Base-by-base conservation (phyloP, 2,113 vertebrate genomes). In the Lasiurus borealis region DNA sequence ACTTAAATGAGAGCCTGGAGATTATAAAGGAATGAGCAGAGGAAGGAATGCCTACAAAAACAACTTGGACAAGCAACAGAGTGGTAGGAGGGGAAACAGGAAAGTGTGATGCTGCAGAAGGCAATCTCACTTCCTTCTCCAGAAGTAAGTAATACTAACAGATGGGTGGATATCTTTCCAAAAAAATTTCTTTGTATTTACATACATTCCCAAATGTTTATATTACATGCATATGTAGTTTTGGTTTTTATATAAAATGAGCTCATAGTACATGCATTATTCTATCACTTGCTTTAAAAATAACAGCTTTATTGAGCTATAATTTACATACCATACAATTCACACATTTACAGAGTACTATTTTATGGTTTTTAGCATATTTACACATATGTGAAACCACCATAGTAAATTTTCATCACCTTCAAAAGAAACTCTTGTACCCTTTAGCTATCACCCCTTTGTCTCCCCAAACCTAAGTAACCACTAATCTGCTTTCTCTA, bases 161-260 rank as follows among this genome's bases (percentile, higher is more conserved):
- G 96, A 97, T 96, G 96, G 97, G 71, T 81, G 75, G 25, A 66
- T 96, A 96, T 86, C 93, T 81, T 96, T 97, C 93, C 96, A 97
- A 97, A 87, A 94, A 62, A 25, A 95, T 80, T 73, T 96, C 86
- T 95, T 6, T 92, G 87, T 97, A 97, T 97, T 96, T 96, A 93
- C 87, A 94, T 94, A 94, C 87, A 92, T 94, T 94, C 83, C 72
- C 44, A 96, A 97, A 93, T 97, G 95, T 97, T 97, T 97, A 95
- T 93, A 94, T 96, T 91, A 29, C 87, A 93, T 95, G 71, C 84
- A 96, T 96, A 95, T 96, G 80, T 95, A 90, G 68, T 93, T 96
- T 90, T 62, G n/a, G 73, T 66, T 95, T 96, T 95, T 93, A 91
- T 94, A 87, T 91, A 95, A 95, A 96, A 96, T 95, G 94, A 97